phyloP scores from a whole-genome alignment of 1,140 invertebrate species.

The Aphaenogaster rudis region DNA sequence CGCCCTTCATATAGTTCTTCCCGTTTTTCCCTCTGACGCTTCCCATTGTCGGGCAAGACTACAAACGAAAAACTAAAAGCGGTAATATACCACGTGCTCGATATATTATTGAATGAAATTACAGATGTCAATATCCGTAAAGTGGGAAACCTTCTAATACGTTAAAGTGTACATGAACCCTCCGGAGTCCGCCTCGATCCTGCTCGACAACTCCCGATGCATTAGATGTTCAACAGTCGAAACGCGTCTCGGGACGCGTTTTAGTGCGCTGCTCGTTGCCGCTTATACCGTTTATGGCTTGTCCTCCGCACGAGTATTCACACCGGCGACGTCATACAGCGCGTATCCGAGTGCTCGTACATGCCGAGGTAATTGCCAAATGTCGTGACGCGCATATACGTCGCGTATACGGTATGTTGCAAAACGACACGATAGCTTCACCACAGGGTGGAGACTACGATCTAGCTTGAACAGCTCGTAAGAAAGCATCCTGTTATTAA shows the following conservation, averaged over 20 bases:
- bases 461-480: not conserved
- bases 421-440: slow-evolving; percentile 16
- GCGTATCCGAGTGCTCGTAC: slow-evolving; percentile 43
- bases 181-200: not conserved
- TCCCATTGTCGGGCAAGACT: not conserved
- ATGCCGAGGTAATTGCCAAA: slow-evolving; percentile 76
- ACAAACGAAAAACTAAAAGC: not conserved
- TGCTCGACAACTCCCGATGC: slow-evolving; percentile 12
- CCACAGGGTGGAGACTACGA: not conserved
- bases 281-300: slow-evolving; percentile 61
- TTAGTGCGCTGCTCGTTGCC: slow-evolving; percentile 59
- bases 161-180: not conserved
- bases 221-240: slow-evolving; percentile 29
- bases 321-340: slow-evolving; percentile 54
- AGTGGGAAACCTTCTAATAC: not conserved
- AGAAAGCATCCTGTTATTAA: not conserved
- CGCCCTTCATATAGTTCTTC: not conserved
- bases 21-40: not conserved
- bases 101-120: slow-evolving; percentile 22
- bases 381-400: slow-evolving; percentile 68
- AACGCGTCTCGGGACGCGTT: slow-evolving; percentile 46
- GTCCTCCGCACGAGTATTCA: slow-evolving; percentile 54
- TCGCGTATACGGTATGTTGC: slow-evolving; percentile 32
- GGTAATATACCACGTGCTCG: not conserved
- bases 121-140: not conserved